Conservation (phyloP, 1,140 invertebrate genomes). For the Monochamus saltuarius region DNA sequence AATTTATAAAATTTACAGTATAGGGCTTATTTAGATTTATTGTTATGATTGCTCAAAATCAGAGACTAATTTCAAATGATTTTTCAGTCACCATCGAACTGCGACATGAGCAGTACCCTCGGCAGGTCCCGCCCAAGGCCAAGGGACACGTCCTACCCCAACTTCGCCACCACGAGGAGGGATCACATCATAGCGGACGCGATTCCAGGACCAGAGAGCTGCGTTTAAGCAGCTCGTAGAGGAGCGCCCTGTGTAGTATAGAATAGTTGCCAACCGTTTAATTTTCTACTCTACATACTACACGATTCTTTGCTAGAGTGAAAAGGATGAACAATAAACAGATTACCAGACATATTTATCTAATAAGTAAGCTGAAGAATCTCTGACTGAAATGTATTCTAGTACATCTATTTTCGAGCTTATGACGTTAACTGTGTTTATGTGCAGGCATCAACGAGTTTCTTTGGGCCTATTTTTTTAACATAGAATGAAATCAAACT, state of each 20-base stretch:
- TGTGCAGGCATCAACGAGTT: too few relatives aligned
- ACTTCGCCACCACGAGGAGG: constrained; percentile 51
- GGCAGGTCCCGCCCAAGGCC: constrained; percentile 43
- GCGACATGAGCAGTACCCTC: constrained; percentile 37
- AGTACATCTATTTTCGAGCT: not conserved
- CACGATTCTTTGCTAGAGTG: not conserved
- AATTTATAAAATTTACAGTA: too few relatives aligned
- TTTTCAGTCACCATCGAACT: constrained; percentile 30
- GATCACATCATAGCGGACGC: constrained; percentile 70
- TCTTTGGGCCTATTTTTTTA: too few relatives aligned
- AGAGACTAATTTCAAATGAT: not conserved
- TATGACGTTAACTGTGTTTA: too few relatives aligned
- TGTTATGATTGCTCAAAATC: too few relatives aligned
- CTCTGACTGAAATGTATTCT: not conserved
- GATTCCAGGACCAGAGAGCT: constrained; percentile 74
- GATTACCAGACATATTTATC: not conserved
- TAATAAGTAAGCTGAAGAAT: not conserved
- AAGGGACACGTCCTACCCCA: constrained; percentile 42
- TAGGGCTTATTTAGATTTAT: too few relatives aligned
- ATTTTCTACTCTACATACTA: not conserved
- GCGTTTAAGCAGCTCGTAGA: constrained; percentile 58
- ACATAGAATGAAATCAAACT: too few relatives aligned
- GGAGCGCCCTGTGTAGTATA: not conserved
- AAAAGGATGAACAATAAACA: not conserved
- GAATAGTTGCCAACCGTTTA: not conserved